Evolutionary conservation across 2,113 vertebrate genomes (phyloP), one percentile per base, ranked within the genome.

Genomic region (Echinops telfairi): DNA sequence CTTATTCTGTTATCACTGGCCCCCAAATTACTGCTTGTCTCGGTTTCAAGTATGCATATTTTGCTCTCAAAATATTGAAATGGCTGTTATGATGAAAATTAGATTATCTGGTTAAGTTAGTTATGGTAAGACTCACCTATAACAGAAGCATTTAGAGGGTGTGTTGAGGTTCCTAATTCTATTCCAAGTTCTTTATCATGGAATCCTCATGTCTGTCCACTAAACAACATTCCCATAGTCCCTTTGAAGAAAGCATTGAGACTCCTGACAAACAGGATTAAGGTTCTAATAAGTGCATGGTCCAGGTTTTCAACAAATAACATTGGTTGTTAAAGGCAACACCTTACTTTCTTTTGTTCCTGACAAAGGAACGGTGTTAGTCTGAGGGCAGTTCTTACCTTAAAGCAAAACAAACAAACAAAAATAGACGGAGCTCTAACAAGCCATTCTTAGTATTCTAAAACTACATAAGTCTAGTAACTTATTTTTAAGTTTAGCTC

Each of bases 401-500:
- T 88, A 57, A 79, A 47, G n/a, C 31, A 79, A 88, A 80, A 1
- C 53, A 8, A 66, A 19, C 76, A 40, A 40, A 53, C 47, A 53
- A 53, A 53, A 53, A 75, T 10, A 89, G 12, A 38, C 70, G 70
- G 16, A 89, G 78, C 76, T 64, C 8, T 7, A 29, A 91, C 38
- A 25, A 86, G 83, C 9, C 38, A 82, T 6, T 73, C 12, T 83
- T 73, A 86, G 70, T 75, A 79, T 19, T 58, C 75, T 68, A 62
- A 1, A 96, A 89, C 27, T 66, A 47, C 38, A 0, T 86, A 57
- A 62, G 3, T 92, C 9, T 53, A 92, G 38, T 71, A 83, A 82
- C 58, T 27, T 16, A 86, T 40, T 91, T 93, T 22, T 31, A 76
- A 92, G 77, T 94, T 88, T 29, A 95, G 16, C 40, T 57, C 12